A percentile compares a stretch with the other conserved stretches of the same genome.
Evolutionary conservation across 2,888 invertebrate species (phyloP).

Genomic region (Anoncus sp.): DNA sequence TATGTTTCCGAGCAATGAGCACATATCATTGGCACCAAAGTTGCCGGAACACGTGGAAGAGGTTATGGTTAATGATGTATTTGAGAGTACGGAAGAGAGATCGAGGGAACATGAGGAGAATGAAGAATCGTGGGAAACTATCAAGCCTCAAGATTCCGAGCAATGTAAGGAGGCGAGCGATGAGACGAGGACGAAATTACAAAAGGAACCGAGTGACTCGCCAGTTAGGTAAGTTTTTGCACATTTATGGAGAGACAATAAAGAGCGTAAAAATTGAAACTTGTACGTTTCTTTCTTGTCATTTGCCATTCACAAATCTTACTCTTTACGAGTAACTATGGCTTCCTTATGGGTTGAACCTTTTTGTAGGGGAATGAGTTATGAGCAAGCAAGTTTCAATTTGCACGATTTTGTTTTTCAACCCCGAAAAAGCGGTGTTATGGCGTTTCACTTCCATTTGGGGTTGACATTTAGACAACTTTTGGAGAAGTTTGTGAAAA

Average conservation of each 20-base stretch:
- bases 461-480: too few species aligned
- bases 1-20: slow-evolving; percentile 86
- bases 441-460: too few species aligned
- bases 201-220: slow-evolving; percentile 69
- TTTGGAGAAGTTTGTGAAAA: too few species aligned
- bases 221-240: slow-evolving; percentile 72
- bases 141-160: slow-evolving; percentile 28
- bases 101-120: slow-evolving; percentile 56
- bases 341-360: too few species aligned
- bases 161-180: slow-evolving; percentile 42
- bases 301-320: too few species aligned
- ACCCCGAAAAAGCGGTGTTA: too few species aligned
- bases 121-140: slow-evolving; percentile 15
- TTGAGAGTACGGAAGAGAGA: slow-evolving; percentile 47
- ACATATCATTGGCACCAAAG: slow-evolving; percentile 75
- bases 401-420: too few species aligned
- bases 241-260: neutral
- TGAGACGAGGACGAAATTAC: slow-evolving; percentile 38
- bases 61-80: slow-evolving; percentile 38
- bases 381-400: too few species aligned
- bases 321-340: too few species aligned
- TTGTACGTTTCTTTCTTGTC: too few species aligned
- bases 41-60: slow-evolving; percentile 78
- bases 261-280: neutral
- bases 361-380: too few species aligned